Conservation (phyloP, 2,113 vertebrate species). For the Brienomyrus longianalis region DNA sequence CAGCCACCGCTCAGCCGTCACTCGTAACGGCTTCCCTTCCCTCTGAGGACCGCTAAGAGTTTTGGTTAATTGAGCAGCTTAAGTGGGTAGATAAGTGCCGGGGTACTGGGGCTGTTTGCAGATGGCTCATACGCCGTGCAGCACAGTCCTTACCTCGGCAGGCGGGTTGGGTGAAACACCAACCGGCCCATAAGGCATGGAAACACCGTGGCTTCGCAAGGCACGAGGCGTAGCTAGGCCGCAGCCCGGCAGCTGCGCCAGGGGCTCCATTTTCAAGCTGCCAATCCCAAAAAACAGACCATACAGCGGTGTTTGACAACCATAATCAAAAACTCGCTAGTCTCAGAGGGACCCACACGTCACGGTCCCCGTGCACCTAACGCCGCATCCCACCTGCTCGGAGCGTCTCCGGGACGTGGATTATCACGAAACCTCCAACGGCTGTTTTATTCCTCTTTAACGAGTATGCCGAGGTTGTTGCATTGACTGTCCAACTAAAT, state of each 20-base stretch:
- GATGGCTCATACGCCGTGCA: neutral
- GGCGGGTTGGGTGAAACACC: neutral
- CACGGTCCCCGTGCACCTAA: neutral
- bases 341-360: neutral
- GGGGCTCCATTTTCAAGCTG: slow-evolving; percentile 1
- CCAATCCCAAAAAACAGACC: neutral
- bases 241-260: neutral
- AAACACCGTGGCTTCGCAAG: neutral
- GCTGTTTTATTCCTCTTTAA: neutral
- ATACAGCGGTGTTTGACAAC: neutral
- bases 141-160: neutral
- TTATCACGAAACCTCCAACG: neutral
- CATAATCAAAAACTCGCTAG: neutral
- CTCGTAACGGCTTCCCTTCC: neutral
- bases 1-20: neutral
- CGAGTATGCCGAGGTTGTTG: neutral
- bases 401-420: neutral
- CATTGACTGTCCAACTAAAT: neutral
- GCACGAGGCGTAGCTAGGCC: neutral
- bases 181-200: neutral
- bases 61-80: neutral
- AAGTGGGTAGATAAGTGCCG: neutral
- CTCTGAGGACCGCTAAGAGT: neutral
- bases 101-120: neutral
- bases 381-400: neutral